phyloP scores from a whole-genome alignment of 2,797 vertebrate genomes.

The Anguilla obscura region DNA sequence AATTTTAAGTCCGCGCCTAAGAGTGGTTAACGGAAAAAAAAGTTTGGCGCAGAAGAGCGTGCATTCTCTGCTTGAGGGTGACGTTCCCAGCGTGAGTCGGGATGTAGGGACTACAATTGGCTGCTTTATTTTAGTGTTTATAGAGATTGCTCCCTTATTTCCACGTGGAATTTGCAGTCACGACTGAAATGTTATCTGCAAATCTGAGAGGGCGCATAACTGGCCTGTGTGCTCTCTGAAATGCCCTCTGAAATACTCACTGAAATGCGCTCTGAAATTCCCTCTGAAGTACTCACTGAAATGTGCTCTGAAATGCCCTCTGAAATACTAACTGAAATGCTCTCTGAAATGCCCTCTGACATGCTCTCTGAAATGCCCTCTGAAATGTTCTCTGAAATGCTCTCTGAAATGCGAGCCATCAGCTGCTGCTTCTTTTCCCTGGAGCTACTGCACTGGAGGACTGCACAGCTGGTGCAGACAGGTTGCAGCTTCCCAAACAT shows the following conservation, averaged over 20 bases:
- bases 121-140: no score
- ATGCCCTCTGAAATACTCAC: background rate
- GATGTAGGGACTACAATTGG: background rate
- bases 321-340: no score
- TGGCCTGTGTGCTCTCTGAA: background rate
- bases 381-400: background rate
- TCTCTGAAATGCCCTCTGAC: background rate
- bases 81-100: background rate
- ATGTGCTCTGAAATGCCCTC: background rate
- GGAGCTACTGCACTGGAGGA: background rate
- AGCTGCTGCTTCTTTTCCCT: background rate
- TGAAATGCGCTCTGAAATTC: background rate
- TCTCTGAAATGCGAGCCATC: background rate
- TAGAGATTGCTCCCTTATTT: background rate
- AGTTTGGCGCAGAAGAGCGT: background rate
- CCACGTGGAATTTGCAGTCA: background rate
- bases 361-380: no score
- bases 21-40: background rate
- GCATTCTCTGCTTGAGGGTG: background rate
- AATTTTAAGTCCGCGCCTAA: background rate
- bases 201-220: background rate
- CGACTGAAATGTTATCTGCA: background rate
- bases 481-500: no score
- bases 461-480: background rate
- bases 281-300: background rate